Evolutionary conservation across 2,113 vertebrate genomes (phyloP).

Genomic region (Oxyruncus cristatus): DNA sequence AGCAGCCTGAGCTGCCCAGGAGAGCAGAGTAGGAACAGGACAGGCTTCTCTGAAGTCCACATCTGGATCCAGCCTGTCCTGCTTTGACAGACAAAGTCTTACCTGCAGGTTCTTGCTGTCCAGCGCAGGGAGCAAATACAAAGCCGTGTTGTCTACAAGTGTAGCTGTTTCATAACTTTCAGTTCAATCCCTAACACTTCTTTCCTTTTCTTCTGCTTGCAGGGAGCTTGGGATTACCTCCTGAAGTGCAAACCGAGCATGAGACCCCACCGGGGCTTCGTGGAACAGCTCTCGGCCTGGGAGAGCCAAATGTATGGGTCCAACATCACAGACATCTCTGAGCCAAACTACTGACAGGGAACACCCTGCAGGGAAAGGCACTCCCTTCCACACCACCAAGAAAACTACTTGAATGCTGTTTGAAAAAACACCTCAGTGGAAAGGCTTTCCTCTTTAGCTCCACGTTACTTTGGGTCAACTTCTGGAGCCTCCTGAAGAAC

Average conservation of each 20-base stretch:
- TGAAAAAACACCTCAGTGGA: not conserved
- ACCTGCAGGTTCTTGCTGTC: not conserved
- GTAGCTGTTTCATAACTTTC: not conserved
- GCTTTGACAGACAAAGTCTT: not conserved
- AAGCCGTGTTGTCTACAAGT: not conserved
- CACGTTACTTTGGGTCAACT: not conserved
- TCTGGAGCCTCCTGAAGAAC: not conserved
- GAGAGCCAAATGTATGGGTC: slow-evolving; percentile 65
- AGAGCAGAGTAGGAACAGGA: not conserved
- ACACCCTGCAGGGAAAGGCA: not conserved
- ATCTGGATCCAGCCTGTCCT: not conserved
- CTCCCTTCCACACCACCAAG: not conserved
- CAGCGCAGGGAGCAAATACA: not conserved
- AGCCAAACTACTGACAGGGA: slow-evolving; percentile 66
- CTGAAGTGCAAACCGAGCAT: slow-evolving; percentile 78
- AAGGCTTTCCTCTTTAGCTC: not conserved
- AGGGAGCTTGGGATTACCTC: slow-evolving; percentile 81
- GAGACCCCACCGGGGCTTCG: slow-evolving; percentile 79
- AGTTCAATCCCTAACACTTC: not conserved
- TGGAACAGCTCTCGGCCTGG: slow-evolving; percentile 84
- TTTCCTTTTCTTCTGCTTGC: slow-evolving; percentile 12
- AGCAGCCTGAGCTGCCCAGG: not conserved
- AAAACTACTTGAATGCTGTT: not conserved
- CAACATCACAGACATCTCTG: slow-evolving; percentile 68
- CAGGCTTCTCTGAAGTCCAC: not conserved